Evolutionary conservation across 2,797 vertebrate genomes (phyloP), one percentile per base, ranked within the genome.

Genomic region (Capromys pilorides): DNA sequence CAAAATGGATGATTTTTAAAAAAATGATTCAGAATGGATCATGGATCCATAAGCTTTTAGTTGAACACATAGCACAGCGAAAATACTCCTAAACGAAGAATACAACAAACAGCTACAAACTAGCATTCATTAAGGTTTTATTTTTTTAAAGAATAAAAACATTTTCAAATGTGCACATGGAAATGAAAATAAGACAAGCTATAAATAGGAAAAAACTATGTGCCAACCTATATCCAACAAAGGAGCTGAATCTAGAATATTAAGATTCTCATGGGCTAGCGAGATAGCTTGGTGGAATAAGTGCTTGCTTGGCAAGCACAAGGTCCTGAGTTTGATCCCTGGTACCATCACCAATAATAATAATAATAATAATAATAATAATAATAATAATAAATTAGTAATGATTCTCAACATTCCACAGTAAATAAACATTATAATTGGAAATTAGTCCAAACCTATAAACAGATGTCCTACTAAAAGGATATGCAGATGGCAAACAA

Each of bases 361-460:
- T n/a, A n/a, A n/a, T n/a, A n/a, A n/a, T n/a, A n/a, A n/a, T n/a
- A n/a, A n/a, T n/a, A n/a, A n/a, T n/a, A n/a, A n/a, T n/a, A n/a
- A n/a, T n/a, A n/a, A n/a, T n/a, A n/a, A n/a, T n/a, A 45, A 45
- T 45, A 45, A 45, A 45, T 45, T 45, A 45, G 45, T 45, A 45
- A 45, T 45, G 39, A 73, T 24, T 73, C 39, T 73, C 71, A 73
- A 41, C 26, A 49, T 2, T 73, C 41, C 14, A 84, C 1, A 80
- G 64, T 45, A 94, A 90, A 92, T 28, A 83, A 92, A 79, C 14
- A 54, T 84, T 86, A 2, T 28, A 57, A 51, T 49, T 80, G 80
- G 59, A 75, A 93, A 93, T 81, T 19, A n/a, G 18, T 64, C 61
- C 93, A 78, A 66, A 67, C 26, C 80, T 6, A 88, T 19, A 7